These are phyloP conservation scores for Cephalotes varians DNA, from an alignment of 2,888 invertebrate genomes.

Conservation along the genomic window DNA sequence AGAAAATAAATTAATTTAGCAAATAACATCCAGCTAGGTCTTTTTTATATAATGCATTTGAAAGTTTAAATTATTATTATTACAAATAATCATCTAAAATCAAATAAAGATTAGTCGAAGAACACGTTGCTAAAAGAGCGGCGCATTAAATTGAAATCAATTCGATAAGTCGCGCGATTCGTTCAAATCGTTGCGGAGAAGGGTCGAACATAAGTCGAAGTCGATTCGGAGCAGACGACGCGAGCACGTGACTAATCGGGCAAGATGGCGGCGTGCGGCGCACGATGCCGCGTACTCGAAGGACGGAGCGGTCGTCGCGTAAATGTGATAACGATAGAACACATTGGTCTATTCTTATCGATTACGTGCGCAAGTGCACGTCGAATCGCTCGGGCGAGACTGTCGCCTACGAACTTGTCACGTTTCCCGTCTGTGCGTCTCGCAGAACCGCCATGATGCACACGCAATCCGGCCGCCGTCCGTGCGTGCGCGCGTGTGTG, in stretches of 20 bases:
- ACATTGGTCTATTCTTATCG: background rate
- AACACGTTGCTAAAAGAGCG: background rate
- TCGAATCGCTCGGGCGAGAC: background rate
- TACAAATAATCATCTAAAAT: background rate
- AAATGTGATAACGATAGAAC: background rate
- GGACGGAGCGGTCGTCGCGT: background rate
- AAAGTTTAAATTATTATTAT: background rate
- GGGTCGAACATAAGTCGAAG: too few relatives aligned
- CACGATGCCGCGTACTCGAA: background rate
- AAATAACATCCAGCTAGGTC: too few relatives aligned
- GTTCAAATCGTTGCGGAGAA: background rate
- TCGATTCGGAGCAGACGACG: conserved; percentile 15
- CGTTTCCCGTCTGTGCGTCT: background rate
- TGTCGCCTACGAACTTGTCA: background rate
- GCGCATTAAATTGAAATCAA: background rate
- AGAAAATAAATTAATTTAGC: too few relatives aligned
- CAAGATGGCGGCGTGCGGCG: conserved; percentile 30
- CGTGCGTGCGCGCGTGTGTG: background rate
- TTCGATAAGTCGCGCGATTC: background rate
- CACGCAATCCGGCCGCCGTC: background rate
- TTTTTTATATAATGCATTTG: too few relatives aligned
- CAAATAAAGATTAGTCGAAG: background rate
- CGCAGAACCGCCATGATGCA: conserved; percentile 22
- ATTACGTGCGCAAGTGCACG: background rate
- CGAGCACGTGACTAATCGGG: background rate